A percentile compares a stretch with the other conserved stretches of the same genome.
Evolutionary conservation across 2,797 vertebrate genomes (phyloP).

Genomic region (Xiphophorus birchmanni): DNA sequence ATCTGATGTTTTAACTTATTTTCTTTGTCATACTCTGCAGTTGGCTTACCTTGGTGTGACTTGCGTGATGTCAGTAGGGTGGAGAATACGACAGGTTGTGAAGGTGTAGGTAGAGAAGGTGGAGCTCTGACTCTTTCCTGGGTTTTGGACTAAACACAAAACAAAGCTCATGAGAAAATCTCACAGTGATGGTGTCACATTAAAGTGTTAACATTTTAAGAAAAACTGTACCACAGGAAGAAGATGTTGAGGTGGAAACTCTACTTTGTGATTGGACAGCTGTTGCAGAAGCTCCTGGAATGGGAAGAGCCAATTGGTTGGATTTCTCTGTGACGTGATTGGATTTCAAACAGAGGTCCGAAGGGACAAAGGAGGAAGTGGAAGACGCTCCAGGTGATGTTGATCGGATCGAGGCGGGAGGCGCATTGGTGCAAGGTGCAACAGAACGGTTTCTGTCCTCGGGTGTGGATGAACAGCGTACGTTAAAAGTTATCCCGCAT

Average conservation of each 20-base stretch:
- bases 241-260: constrained; percentile 48
- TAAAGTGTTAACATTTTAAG: neutral
- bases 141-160: constrained; percentile 84
- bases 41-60: constrained; percentile 89
- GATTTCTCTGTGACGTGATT: constrained; percentile 4
- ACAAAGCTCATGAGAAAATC: neutral
- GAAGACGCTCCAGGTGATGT: constrained; percentile 8
- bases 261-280: constrained; percentile 71
- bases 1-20: neutral
- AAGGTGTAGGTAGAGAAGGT: constrained; percentile 97
- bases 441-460: constrained; percentile 65
- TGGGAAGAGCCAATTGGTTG: constrained; percentile 33
- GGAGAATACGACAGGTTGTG: constrained; percentile 95
- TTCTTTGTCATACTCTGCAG: neutral
- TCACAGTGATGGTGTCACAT: neutral
- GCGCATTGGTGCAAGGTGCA: constrained; percentile 49
- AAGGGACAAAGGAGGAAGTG: constrained; percentile 11
- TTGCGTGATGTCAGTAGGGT: constrained; percentile 93
- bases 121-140: constrained; percentile 92
- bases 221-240: constrained; percentile 49
- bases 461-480: constrained; percentile 77
- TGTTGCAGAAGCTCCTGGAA: constrained; percentile 34
- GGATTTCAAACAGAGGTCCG: constrained; percentile 28
- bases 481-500: constrained; percentile 93
- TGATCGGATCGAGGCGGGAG: constrained; percentile 29